Conservation (phyloP, 2,888 invertebrate genomes). For the Nymphalis polychloros region DNA sequence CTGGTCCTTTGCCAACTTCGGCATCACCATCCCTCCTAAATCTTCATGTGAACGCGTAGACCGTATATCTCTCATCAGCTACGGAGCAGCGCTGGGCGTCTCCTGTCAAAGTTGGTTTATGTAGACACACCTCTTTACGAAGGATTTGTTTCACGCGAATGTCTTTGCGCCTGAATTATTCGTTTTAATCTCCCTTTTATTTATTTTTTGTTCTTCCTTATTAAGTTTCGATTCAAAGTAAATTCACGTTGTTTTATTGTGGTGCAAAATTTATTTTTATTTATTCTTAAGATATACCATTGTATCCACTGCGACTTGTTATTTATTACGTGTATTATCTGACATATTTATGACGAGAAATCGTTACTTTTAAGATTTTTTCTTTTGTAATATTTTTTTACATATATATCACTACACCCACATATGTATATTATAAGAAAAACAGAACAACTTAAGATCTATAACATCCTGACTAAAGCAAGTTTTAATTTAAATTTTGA, state of each 20-base stretch:
- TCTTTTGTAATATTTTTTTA: not conserved
- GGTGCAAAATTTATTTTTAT: conserved; percentile 41
- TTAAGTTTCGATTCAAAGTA: conserved; percentile 44
- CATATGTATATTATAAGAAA: too few relatives aligned
- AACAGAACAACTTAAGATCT: too few relatives aligned
- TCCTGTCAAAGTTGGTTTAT: conserved; percentile 61
- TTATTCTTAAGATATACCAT: conserved; percentile 29
- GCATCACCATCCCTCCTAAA: conserved; percentile 30
- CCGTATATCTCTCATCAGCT: conserved; percentile 53
- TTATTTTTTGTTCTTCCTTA: conserved; percentile 50
- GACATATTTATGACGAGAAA: conserved; percentile 15
- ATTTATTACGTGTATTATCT: conserved; percentile 25
- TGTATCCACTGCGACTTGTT: conserved; percentile 12
- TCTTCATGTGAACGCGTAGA: conserved; percentile 37
- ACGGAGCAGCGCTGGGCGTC: conserved; percentile 61
- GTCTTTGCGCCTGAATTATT: conserved; percentile 60
- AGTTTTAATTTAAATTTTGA: too few relatives aligned
- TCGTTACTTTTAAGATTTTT: conserved; percentile 1
- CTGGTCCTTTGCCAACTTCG: conserved; percentile 30
- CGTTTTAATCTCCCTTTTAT: conserved; percentile 52
- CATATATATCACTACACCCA: too few relatives aligned
- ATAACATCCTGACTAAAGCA: too few relatives aligned
- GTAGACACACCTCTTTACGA: conserved; percentile 53
- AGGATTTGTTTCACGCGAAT: conserved; percentile 58
- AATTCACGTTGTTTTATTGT: conserved; percentile 38